Evolutionary conservation across 2,113 vertebrate species (phyloP).

Genomic region (Rhizomys pruinosus): DNA sequence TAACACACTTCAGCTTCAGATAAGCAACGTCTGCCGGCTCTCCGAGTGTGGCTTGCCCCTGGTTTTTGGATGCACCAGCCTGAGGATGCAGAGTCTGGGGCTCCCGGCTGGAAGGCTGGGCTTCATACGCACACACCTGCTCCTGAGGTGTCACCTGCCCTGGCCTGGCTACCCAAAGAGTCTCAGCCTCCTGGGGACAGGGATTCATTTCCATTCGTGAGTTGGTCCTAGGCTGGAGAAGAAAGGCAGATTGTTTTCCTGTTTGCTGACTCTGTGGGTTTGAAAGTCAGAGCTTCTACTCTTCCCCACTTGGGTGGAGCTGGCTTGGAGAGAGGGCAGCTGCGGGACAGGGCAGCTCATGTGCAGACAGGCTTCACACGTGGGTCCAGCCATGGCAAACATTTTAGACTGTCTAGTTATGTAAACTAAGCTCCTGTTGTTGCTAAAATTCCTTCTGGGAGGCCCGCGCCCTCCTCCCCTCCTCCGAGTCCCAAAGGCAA

Average conservation of each 20-base stretch:
- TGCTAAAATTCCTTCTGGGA: too few species aligned
- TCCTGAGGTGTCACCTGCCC: not conserved
- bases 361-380: fast-evolving
- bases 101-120: not conserved
- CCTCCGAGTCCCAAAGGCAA: too few species aligned
- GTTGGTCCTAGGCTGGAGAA: fast-evolving
- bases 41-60: not conserved
- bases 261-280: fast-evolving
- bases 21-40: not conserved
- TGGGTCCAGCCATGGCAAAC: not conserved
- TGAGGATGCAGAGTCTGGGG: fast-evolving
- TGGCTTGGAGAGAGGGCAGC: not conserved
- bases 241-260: too few species aligned
- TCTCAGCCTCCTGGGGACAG: not conserved
- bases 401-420: not conserved
- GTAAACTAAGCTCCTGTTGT: not conserved
- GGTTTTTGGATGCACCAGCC: not conserved
- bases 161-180: not conserved
- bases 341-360: too few species aligned
- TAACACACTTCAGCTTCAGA: not conserved
- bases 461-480: too few species aligned
- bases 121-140: fast-evolving
- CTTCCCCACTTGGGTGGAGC: fast-evolving
- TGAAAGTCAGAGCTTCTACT: not conserved
- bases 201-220: not conserved